Conservation (phyloP, 2,888 invertebrate genomes). For the Pseudoips prasinana region DNA sequence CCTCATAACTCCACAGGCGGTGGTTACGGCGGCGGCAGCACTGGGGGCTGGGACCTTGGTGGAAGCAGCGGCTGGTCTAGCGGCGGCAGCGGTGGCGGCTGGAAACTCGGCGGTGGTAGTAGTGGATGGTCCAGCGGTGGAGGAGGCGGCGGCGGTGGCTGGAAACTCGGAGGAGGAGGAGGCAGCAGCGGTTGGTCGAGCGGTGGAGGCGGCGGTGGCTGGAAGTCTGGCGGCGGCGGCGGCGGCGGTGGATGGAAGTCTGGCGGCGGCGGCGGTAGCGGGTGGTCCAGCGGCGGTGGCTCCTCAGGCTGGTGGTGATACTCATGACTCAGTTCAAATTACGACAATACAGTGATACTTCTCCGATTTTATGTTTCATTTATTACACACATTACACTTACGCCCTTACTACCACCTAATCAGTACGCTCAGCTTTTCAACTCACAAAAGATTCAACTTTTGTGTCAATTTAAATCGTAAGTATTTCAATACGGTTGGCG, state of each 20-base stretch:
- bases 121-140: constrained; percentile 28
- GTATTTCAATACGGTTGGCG: too few relatives aligned
- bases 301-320: constrained; percentile 67
- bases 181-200: constrained; percentile 32
- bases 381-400: not conserved
- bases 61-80: constrained; percentile 29
- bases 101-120: constrained; percentile 45
- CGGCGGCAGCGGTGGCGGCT: constrained; percentile 45
- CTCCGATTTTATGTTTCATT: constrained; percentile 38
- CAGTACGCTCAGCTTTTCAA: too few relatives aligned
- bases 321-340: constrained; percentile 40
- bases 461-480: too few relatives aligned
- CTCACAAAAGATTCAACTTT: too few relatives aligned
- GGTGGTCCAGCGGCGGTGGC: constrained; percentile 30
- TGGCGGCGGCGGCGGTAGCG: constrained; percentile 25
- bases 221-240: constrained; percentile 17
- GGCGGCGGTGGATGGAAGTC: constrained; percentile 35
- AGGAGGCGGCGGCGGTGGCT: constrained; percentile 31
- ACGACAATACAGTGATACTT: constrained; percentile 58
- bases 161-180: constrained; percentile 14
- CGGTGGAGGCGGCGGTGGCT: constrained; percentile 26
- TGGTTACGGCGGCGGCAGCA: constrained; percentile 36
- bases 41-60: constrained; percentile 26
- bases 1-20: constrained; percentile 34
- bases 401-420: too few relatives aligned